phyloP scores from a whole-genome alignment of 2,888 invertebrate species.

The Cecidostiba fungosa region DNA sequence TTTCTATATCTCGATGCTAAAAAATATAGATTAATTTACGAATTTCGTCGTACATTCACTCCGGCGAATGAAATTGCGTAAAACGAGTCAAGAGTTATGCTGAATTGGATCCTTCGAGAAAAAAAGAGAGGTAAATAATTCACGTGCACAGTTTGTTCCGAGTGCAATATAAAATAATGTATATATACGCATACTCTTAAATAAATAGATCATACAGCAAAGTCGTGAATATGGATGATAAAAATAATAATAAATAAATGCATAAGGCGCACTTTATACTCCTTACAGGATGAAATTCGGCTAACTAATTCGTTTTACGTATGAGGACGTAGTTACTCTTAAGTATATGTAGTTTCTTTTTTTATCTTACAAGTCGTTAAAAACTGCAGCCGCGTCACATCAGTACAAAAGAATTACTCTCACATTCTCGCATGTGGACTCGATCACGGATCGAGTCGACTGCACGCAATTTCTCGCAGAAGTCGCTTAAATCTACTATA shows the following conservation, averaged over 20 bases:
- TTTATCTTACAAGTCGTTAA: constrained; percentile 39
- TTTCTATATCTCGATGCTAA: neutral
- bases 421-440: neutral
- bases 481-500: constrained; percentile 4
- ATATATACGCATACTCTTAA: neutral
- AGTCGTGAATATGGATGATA: neutral
- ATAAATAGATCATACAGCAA: constrained; percentile 23
- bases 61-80: neutral
- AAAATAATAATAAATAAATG: constrained; percentile 49
- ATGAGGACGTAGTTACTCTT: constrained; percentile 9
- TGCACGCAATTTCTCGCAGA: constrained; percentile 1
- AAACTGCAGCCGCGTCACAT: neutral
- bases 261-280: neutral
- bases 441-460: constrained; percentile 4
- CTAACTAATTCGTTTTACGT: constrained; percentile 26
- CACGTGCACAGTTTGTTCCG: neutral
- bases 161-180: constrained; percentile 9
- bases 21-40: constrained; percentile 8
- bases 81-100: constrained; percentile 16
- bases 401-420: constrained; percentile 20
- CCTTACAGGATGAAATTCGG: constrained; percentile 10
- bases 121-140: neutral
- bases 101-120: constrained; percentile 22
- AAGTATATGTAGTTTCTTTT: constrained; percentile 17
- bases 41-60: constrained; percentile 6